These are phyloP conservation scores for Natrix natrix DNA, from an alignment of 2,797 vertebrate species.

Conservation along the genomic window DNA sequence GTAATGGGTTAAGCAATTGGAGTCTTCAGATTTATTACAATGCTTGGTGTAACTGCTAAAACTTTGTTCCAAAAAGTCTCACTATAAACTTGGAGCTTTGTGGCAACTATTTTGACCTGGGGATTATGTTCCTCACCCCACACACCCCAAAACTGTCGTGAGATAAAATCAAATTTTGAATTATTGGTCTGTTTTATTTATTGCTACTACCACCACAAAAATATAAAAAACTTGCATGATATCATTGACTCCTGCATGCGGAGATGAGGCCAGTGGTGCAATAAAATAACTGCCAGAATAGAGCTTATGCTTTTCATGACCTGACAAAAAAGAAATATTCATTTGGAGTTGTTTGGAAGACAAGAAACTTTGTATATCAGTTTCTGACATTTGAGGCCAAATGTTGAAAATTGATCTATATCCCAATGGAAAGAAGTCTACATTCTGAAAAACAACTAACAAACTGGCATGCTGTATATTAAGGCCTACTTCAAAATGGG, in stretches of 20 bases:
- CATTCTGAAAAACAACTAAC: constrained; percentile 22
- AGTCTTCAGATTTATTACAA: background rate
- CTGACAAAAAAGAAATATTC: background rate
- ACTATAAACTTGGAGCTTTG: background rate
- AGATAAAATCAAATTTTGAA: background rate
- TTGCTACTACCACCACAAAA: background rate
- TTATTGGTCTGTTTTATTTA: background rate
- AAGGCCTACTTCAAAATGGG: background rate
- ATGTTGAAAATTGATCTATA: background rate
- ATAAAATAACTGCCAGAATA: constrained; percentile 17
- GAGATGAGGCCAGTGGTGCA: background rate
- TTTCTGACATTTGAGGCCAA: background rate
- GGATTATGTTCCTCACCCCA: background rate
- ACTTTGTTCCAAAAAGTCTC: background rate
- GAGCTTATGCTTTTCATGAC: background rate
- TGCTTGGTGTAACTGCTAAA: background rate
- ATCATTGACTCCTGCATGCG: background rate
- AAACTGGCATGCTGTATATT: background rate
- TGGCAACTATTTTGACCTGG: background rate
- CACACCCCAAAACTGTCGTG: background rate
- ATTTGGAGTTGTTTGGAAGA: background rate
- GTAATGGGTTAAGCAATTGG: background rate
- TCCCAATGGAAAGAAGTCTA: constrained; percentile 12
- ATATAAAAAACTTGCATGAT: background rate
- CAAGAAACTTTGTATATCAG: background rate